Percentiles rank a stretch among this genome's conserved stretches.
phyloP scores from a whole-genome alignment of 1,140 invertebrate species.

The Metopolophium dirhodum region DNA sequence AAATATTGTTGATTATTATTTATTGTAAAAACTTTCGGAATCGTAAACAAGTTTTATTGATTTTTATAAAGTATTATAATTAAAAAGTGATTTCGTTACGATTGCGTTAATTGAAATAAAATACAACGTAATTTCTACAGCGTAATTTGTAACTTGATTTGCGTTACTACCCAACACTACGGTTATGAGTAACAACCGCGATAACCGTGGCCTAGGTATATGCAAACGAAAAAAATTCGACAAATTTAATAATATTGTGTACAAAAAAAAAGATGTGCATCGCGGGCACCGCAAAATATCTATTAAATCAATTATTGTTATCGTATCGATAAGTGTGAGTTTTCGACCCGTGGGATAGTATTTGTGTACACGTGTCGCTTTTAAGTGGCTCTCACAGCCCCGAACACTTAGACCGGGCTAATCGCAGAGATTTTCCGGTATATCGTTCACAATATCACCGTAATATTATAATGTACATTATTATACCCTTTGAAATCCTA shows the following conservation, averaged over 20 bases:
- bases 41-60: no score
- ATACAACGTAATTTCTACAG: no score
- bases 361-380: slow-evolving; percentile 36
- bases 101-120: no score
- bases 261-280: not conserved
- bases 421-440: not conserved
- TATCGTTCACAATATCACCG: not conserved
- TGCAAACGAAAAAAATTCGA: not conserved
- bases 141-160: no score
- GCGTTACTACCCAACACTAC: no score
- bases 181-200: no score
- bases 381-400: slow-evolving; percentile 16
- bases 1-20: no score
- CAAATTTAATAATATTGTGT: not conserved
- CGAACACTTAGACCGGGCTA: not conserved
- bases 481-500: not conserved
- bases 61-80: no score
- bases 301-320: not conserved
- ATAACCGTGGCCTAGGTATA: not conserved
- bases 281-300: not conserved
- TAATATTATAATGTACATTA: not conserved
- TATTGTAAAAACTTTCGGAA: no score
- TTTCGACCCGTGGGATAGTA: slow-evolving; percentile 33
- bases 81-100: no score
- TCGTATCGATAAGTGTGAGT: not conserved